A percentile compares a stretch with the other conserved stretches of the same genome.
phyloP scores from a whole-genome alignment of 2,888 invertebrate genomes.

The Tipula helvola region DNA sequence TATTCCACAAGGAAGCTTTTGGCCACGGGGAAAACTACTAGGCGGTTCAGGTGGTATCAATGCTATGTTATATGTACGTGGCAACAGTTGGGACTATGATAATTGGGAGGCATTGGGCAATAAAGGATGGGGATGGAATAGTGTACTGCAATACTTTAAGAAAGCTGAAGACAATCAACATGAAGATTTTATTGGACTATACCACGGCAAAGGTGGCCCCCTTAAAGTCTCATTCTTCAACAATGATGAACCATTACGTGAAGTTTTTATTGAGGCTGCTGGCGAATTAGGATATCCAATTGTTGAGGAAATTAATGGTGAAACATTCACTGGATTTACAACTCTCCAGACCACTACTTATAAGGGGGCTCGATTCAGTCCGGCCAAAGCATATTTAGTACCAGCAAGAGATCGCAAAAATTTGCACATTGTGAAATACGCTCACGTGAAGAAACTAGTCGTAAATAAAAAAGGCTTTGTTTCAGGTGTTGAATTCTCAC shows the following conservation, averaged over 20 bases:
- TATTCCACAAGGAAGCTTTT: slow-evolving; percentile 30
- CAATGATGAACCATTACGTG: slow-evolving; percentile 33
- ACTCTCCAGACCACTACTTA: slow-evolving; percentile 52
- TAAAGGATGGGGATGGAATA: slow-evolving; percentile 54
- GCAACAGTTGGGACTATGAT: slow-evolving; percentile 48
- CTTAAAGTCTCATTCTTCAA: slow-evolving; percentile 44
- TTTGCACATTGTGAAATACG: slow-evolving; percentile 23
- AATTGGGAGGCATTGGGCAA: slow-evolving; percentile 38
- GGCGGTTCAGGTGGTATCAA: slow-evolving; percentile 54
- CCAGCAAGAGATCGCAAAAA: slow-evolving; percentile 28
- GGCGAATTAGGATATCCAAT: slow-evolving; percentile 48
- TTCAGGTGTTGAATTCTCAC: slow-evolving; percentile 11
- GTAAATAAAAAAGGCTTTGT: slow-evolving; percentile 10
- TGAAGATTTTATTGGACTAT: slow-evolving; percentile 38
- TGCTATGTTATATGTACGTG: slow-evolving; percentile 51
- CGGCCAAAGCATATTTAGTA: slow-evolving; percentile 55
- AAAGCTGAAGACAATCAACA: slow-evolving; percentile 54
- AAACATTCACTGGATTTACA: slow-evolving; percentile 52
- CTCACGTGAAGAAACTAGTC: slow-evolving; percentile 16
- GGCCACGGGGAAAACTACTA: slow-evolving; percentile 47
- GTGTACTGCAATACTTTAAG: slow-evolving; percentile 53
- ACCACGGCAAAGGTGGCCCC: slow-evolving; percentile 47
- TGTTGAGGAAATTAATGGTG: slow-evolving; percentile 49
- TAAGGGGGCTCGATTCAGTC: slow-evolving; percentile 55
- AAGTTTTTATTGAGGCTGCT: slow-evolving; percentile 49